Conservation (phyloP, 2,113 vertebrate species). For the Mobula hypostoma region DNA sequence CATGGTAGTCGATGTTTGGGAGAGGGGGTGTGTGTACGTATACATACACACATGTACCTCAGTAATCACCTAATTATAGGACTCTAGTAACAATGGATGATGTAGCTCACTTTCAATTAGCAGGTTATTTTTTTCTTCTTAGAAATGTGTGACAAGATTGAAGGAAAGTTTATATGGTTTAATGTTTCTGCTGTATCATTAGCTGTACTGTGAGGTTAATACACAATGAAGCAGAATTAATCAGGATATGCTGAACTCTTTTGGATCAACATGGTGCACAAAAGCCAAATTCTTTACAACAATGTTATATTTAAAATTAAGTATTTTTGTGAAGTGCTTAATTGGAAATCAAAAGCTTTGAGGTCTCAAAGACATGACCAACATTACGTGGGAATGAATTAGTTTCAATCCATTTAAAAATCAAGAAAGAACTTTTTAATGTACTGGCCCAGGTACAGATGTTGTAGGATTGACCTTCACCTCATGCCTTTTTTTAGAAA, state of each 20-base stretch:
- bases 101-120: neutral
- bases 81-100: neutral
- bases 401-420: too few species aligned
- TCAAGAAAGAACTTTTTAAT: too few species aligned
- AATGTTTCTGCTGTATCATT: neutral
- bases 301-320: neutral
- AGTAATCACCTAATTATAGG: neutral
- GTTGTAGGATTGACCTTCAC: neutral
- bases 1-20: neutral
- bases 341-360: neutral
- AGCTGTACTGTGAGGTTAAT: neutral
- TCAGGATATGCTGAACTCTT: too few species aligned
- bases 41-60: too few species aligned
- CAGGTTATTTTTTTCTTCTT: neutral
- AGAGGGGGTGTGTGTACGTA: neutral
- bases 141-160: too few species aligned
- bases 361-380: neutral
- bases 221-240: neutral
- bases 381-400: neutral
- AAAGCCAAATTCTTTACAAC: neutral
- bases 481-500: neutral
- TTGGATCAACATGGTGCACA: neutral
- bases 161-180: neutral
- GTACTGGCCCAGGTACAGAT: neutral
- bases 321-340: neutral